Evolutionary conservation across 2,888 invertebrate species (phyloP).

Genomic region (Scrobipalpa atriplicella): DNA sequence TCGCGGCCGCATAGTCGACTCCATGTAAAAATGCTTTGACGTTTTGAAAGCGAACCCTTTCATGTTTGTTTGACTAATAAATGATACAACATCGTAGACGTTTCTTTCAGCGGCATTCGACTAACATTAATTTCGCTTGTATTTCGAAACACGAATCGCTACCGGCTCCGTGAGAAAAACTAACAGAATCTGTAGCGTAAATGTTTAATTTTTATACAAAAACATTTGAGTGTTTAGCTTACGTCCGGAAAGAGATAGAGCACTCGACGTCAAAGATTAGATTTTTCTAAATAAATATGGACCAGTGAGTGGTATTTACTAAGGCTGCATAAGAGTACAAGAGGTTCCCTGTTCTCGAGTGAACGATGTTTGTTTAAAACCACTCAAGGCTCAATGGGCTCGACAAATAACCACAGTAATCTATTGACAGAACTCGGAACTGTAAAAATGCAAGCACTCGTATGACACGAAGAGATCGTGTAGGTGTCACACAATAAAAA

Average conservation of each 20-base stretch:
- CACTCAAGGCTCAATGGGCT: conserved; percentile 69
- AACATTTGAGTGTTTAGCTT: conserved; percentile 50
- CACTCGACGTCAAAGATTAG: conserved; percentile 66
- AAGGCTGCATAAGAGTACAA: conserved; percentile 58
- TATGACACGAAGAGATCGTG: conserved; percentile 33
- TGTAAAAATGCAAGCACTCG: conserved; percentile 44
- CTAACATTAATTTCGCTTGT: conserved; percentile 13
- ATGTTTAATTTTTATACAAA: conserved; percentile 52
- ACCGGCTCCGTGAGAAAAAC: conserved; percentile 62
- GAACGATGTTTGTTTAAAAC: conserved; percentile 75
- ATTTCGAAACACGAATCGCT: conserved; percentile 20
- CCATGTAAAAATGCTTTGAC: conserved; percentile 65
- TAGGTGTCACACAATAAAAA: conserved; percentile 41
- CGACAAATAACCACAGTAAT: conserved; percentile 50
- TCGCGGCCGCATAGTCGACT: conserved; percentile 31
- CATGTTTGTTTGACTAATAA: conserved; percentile 52
- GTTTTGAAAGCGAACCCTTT: conserved; percentile 48
- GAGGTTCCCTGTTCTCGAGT: conserved; percentile 62
- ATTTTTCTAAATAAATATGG: conserved; percentile 70
- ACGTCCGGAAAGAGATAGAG: conserved; percentile 71
- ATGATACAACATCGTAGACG: conserved; percentile 43
- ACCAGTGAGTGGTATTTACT: conserved; percentile 55
- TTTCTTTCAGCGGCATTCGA: conserved; percentile 27
- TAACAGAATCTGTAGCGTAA: conserved; percentile 51
- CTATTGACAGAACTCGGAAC: conserved; percentile 47